Conservation (phyloP, 2,797 vertebrate genomes). For the Poeciliopsis turneri region DNA sequence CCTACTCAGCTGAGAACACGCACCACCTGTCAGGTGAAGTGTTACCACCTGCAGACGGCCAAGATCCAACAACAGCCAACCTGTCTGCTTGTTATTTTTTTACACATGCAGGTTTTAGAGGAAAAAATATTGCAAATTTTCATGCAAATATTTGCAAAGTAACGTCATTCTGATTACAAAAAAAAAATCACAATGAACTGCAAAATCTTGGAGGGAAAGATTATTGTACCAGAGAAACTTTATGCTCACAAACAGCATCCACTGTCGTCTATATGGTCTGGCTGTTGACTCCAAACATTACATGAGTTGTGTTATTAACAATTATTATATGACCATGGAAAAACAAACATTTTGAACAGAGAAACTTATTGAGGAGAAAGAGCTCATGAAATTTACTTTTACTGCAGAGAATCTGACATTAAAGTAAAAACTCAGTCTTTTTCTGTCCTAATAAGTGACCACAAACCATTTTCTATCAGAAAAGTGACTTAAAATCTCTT, state of each 20-base stretch:
- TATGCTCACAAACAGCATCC: neutral
- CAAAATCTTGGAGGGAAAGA: too few species aligned
- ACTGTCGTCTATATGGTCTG: neutral
- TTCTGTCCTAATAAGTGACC: neutral
- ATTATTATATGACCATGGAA: neutral
- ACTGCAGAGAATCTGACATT: neutral
- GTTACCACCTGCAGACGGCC: neutral
- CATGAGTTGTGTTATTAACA: neutral
- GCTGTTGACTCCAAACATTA: neutral
- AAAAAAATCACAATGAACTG: too few species aligned
- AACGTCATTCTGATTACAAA: too few species aligned
- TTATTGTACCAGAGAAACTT: neutral
- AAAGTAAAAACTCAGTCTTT: neutral
- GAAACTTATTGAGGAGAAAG: neutral
- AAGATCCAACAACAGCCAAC: too few species aligned
- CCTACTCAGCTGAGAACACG: conserved; percentile 86
- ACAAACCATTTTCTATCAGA: neutral
- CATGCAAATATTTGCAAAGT: too few species aligned
- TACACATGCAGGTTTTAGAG: too few species aligned
- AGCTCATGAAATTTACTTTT: neutral
- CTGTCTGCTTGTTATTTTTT: too few species aligned
- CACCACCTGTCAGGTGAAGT: conserved; percentile 89
- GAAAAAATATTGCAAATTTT: too few species aligned
- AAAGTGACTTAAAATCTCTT: neutral
- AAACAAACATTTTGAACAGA: neutral